Conservation (phyloP, 2,888 invertebrate species). For the Morpho achilles region DNA sequence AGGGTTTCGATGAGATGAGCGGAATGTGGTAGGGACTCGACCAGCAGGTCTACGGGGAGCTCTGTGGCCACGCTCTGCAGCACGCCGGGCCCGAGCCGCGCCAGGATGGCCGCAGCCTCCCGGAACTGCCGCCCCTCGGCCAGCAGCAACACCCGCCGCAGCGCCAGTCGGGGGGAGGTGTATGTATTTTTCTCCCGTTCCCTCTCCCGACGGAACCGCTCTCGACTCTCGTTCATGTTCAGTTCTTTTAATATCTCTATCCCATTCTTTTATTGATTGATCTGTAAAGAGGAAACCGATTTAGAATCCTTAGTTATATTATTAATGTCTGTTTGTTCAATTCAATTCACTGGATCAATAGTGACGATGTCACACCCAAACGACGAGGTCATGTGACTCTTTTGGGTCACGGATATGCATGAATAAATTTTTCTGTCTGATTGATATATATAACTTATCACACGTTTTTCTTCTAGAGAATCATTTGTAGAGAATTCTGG, state of each 20-base stretch:
- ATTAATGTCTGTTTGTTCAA: too few species aligned
- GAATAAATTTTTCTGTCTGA: too few species aligned
- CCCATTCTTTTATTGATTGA: slow-evolving; percentile 45
- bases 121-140: slow-evolving; percentile 93
- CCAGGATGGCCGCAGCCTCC: slow-evolving; percentile 93
- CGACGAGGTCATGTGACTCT: too few species aligned
- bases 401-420: too few species aligned
- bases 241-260: slow-evolving; percentile 44
- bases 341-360: too few species aligned
- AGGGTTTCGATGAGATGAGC: slow-evolving; percentile 92
- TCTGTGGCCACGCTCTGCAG: slow-evolving; percentile 87
- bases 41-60: slow-evolving; percentile 90
- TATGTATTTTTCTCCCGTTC: slow-evolving; percentile 79
- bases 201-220: slow-evolving; percentile 83
- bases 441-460: too few species aligned
- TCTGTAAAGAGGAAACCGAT: slow-evolving; percentile 10
- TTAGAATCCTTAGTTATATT: too few species aligned
- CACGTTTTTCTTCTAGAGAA: too few species aligned
- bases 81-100: slow-evolving; percentile 88
- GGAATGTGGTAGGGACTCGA: slow-evolving; percentile 94
- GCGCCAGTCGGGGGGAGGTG: slow-evolving; percentile 83
- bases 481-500: too few species aligned
- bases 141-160: slow-evolving; percentile 86
- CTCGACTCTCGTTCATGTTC: slow-evolving; percentile 84
- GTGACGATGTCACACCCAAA: too few species aligned